These are phyloP conservation scores for Thereva nobilitata DNA, from an alignment of 2,888 invertebrate species.

Conservation along the genomic window DNA sequence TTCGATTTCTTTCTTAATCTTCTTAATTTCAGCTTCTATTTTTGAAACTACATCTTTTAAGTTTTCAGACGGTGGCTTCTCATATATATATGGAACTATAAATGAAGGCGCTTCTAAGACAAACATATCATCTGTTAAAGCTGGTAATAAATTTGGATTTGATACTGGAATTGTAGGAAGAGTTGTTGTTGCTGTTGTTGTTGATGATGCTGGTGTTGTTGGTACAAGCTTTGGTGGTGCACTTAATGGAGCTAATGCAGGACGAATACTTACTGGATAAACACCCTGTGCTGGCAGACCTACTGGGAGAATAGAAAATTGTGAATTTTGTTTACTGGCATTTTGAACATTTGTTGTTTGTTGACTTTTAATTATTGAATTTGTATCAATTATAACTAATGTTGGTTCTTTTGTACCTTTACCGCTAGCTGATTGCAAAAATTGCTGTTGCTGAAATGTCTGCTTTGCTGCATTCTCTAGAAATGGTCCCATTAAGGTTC, in stretches of 20 bases:
- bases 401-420: slow-evolving; percentile 72
- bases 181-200: slow-evolving; percentile 48
- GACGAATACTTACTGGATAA: slow-evolving; percentile 66
- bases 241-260: slow-evolving; percentile 59
- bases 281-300: slow-evolving; percentile 66
- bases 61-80: slow-evolving; percentile 81
- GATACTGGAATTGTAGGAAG: slow-evolving; percentile 55
- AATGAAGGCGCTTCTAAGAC: slow-evolving; percentile 92
- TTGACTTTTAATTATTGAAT: slow-evolving; percentile 63
- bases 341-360: slow-evolving; percentile 51
- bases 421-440: slow-evolving; percentile 34
- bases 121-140: slow-evolving; percentile 88
- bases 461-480: slow-evolving; percentile 13
- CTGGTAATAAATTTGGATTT: slow-evolving; percentile 73
- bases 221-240: slow-evolving; percentile 51
- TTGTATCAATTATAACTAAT: slow-evolving; percentile 78
- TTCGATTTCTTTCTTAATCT: slow-evolving; percentile 62
- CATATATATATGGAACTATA: slow-evolving; percentile 91
- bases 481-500: slow-evolving; percentile 47
- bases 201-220: slow-evolving; percentile 50
- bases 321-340: slow-evolving; percentile 26
- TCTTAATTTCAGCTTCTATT: slow-evolving; percentile 67
- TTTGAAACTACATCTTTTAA: slow-evolving; percentile 73
- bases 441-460: slow-evolving; percentile 38
- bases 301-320: slow-evolving; percentile 58